Base-by-base conservation (phyloP, 2,113 vertebrate genomes). In the Pyxicephalus adspersus region DNA sequence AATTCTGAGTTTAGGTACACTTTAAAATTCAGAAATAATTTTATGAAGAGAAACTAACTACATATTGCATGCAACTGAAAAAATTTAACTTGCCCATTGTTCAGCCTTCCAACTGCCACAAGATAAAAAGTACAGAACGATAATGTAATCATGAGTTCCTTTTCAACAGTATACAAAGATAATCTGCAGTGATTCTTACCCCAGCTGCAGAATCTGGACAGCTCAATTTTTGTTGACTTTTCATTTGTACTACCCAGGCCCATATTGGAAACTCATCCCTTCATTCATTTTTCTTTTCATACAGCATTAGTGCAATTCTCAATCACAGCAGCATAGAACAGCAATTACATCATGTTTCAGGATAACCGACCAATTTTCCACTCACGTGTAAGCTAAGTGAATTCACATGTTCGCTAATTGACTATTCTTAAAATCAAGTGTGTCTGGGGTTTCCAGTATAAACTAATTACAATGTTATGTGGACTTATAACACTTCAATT, bases 361-460 rank as follows among this genome's bases (percentile, higher is more conserved):
- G n/a, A 61, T 74, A 74, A 31, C 68, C 31, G 22, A 65, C 79
- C 79, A 81, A 81, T 65, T 64, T 74, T 81, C 51, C 68, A 74
- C 50, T 81, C 60, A 74, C 61, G 60, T 74, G 79, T 65, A 57
- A 65, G 22, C 51, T 65, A 81, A 81, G 28, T 81, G 60, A 81
- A 81, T 74, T 81, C 79, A 74, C 74, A 34, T 81, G 79, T 73
- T 65, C 65, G 61, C 45, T 73, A 74, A 81, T 74, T 74, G 17
- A 29, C 45, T 57, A 26, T 57, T 74, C 52, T 29, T 81, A 64
- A 20, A 81, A 71, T 55, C 20, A 38, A 74, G 70, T 57, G 58
- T 17, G 70, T 64, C 61, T 55, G 67, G 45, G 67, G 16, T 65
- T 81, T 74, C 19, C 4, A 45, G 57, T 54, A 64, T 38, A 73